phyloP scores from a whole-genome alignment of 2,113 vertebrate genomes.

The Beaufortia kweichowensis region DNA sequence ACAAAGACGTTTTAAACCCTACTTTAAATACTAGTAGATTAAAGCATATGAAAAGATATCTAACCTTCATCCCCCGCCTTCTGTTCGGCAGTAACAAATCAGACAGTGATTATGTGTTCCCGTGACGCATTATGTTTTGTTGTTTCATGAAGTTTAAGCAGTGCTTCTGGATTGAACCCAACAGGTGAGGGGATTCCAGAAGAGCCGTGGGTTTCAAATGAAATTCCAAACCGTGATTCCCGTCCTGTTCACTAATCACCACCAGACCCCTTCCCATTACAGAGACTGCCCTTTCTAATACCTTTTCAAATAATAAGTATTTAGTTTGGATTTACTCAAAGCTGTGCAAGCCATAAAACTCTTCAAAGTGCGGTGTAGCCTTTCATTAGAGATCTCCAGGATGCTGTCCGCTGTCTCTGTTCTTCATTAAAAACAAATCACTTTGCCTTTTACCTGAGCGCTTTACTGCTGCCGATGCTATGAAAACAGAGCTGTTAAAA shows the following conservation, averaged over 20 bases:
- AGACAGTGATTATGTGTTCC: neutral
- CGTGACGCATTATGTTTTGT: conserved; percentile 1
- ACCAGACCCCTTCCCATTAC: conserved; percentile 70
- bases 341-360: conserved; percentile 75
- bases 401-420: conserved; percentile 75
- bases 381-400: conserved; percentile 77
- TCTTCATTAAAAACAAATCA: conserved; percentile 81
- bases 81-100: neutral
- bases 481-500: conserved; percentile 78
- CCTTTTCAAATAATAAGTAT: conserved; percentile 81
- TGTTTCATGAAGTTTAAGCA: conserved; percentile 11
- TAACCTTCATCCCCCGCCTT: neutral
- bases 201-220: conserved; percentile 58
- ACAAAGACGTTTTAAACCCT: neutral
- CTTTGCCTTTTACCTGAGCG: conserved; percentile 77
- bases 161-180: conserved; percentile 31
- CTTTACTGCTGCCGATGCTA: conserved; percentile 77
- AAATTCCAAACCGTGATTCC: conserved; percentile 67
- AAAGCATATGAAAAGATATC: neutral
- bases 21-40: neutral
- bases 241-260: conserved; percentile 67
- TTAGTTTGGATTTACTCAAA: conserved; percentile 80
- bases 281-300: conserved; percentile 74
- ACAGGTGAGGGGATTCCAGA: conserved; percentile 58
- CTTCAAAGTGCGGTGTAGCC: conserved; percentile 82